Percentiles rank a stretch among this genome's conserved stretches.
These are phyloP conservation scores for Macrotis lagotis DNA, from an alignment of 2,113 vertebrate species.

Conservation along the genomic window DNA sequence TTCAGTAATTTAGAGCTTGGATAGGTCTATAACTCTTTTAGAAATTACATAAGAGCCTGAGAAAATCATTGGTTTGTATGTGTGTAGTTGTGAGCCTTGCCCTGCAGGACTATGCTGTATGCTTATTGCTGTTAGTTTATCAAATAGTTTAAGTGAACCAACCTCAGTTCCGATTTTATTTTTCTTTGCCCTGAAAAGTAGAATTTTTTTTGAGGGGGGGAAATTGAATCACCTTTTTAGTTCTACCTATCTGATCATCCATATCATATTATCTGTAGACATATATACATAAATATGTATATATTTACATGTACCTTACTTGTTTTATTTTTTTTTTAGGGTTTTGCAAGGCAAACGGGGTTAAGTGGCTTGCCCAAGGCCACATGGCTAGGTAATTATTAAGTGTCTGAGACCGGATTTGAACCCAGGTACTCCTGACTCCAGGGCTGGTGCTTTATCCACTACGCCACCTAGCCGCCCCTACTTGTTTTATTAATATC, in stretches of 20 bases:
- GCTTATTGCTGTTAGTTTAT: not conserved
- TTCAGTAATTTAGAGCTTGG: not conserved
- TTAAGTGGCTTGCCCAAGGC: too few relatives aligned
- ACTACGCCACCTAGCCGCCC: too few relatives aligned
- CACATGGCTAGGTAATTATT: too few relatives aligned
- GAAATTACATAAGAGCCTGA: not conserved
- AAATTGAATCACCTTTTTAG: not conserved
- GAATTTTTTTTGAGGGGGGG: not conserved
- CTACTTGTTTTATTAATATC: not conserved
- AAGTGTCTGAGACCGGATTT: too few relatives aligned
- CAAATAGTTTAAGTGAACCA: not conserved
- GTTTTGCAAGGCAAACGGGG: too few relatives aligned
- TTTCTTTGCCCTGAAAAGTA: slow-evolving; percentile 35
- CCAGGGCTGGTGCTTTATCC: too few relatives aligned
- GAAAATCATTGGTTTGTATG: not conserved
- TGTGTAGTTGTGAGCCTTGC: not conserved
- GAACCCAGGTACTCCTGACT: too few relatives aligned
- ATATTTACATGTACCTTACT: not conserved
- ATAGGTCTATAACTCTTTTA: not conserved
- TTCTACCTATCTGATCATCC: not conserved
- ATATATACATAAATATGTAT: not conserved
- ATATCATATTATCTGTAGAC: not conserved
- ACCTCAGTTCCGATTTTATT: not conserved
- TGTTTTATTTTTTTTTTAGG: too few relatives aligned
- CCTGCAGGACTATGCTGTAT: not conserved